These are phyloP conservation scores for Drosophila pseudoobscura DNA, from an alignment of 1,140 invertebrate species.

Conservation along the genomic window DNA sequence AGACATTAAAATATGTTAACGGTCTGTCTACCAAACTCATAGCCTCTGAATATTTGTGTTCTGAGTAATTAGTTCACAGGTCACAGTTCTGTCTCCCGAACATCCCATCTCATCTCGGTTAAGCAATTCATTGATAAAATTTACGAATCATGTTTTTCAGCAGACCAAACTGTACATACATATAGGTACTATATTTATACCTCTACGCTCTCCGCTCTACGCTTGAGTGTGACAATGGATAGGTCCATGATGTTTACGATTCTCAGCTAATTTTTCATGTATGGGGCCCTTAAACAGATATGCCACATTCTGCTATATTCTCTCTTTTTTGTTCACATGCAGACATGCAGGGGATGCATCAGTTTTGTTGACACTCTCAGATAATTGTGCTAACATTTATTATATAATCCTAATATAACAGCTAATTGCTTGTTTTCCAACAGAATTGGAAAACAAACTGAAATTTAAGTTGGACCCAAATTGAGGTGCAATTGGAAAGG, in stretches of 20 bases:
- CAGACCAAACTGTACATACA: conserved; percentile 13
- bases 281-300: conserved; percentile 22
- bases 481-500: no score
- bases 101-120: neutral
- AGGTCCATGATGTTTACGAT: conserved; percentile 21
- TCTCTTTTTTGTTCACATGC: neutral
- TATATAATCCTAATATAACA: conserved; percentile 63
- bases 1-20: conserved; percentile 25
- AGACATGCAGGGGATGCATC: conserved; percentile 10
- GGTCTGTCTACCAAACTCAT: conserved; percentile 6
- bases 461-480: no score
- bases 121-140: conserved; percentile 67
- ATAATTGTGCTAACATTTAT: conserved; percentile 40
- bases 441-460: neutral
- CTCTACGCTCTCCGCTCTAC: neutral
- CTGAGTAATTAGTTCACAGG: neutral
- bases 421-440: conserved; percentile 47
- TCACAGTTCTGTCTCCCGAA: neutral
- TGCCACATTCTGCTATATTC: conserved; percentile 16
- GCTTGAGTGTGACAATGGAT: conserved; percentile 15
- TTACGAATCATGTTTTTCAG: conserved; percentile 40
- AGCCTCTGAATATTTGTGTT: neutral
- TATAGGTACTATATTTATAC: conserved; percentile 20
- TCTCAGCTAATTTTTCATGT: conserved; percentile 32
- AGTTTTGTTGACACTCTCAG: conserved; percentile 49